phyloP scores from a whole-genome alignment of 2,797 vertebrate species.

The Cynodonichthys magdalenae region DNA sequence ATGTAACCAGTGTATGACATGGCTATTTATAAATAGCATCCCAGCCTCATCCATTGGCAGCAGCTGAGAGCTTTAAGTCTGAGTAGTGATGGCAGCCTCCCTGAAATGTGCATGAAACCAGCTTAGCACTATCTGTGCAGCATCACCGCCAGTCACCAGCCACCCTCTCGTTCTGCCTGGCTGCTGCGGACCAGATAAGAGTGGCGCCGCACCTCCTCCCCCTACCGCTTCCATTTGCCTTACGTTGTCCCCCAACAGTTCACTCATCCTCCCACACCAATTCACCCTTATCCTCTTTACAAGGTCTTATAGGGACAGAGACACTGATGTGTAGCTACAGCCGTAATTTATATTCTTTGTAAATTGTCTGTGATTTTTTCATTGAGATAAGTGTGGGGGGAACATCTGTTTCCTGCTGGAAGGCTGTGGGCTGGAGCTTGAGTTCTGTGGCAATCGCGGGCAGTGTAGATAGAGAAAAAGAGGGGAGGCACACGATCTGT shows the following conservation, averaged over 20 bases:
- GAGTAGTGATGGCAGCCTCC: conserved; percentile 67
- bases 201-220: conserved; percentile 51
- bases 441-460: conserved; percentile 71
- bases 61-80: conserved; percentile 67
- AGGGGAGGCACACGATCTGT: conserved; percentile 59
- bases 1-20: conserved; percentile 64
- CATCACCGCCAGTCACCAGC: conserved; percentile 80
- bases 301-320: conserved; percentile 74
- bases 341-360: conserved; percentile 83
- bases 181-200: conserved; percentile 81
- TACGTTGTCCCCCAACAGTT: conserved; percentile 59
- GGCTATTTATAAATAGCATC: conserved; percentile 71
- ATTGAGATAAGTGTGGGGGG: conserved; percentile 78
- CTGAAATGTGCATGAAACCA: conserved; percentile 79
- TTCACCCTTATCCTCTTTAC: conserved; percentile 73
- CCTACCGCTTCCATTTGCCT: conserved; percentile 56
- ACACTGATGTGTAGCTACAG: conserved; percentile 67
- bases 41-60: conserved; percentile 58
- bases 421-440: conserved; percentile 62
- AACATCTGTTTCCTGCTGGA: conserved; percentile 83
- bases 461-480: conserved; percentile 68
- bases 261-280: conserved; percentile 59
- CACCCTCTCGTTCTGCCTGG: conserved; percentile 73
- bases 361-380: conserved; percentile 81
- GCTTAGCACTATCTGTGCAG: conserved; percentile 76